Percentiles rank a stretch among this genome's conserved stretches.
Evolutionary conservation across 1,140 invertebrate species (phyloP).

Genomic region (Neomicropteryx cornuta): DNA sequence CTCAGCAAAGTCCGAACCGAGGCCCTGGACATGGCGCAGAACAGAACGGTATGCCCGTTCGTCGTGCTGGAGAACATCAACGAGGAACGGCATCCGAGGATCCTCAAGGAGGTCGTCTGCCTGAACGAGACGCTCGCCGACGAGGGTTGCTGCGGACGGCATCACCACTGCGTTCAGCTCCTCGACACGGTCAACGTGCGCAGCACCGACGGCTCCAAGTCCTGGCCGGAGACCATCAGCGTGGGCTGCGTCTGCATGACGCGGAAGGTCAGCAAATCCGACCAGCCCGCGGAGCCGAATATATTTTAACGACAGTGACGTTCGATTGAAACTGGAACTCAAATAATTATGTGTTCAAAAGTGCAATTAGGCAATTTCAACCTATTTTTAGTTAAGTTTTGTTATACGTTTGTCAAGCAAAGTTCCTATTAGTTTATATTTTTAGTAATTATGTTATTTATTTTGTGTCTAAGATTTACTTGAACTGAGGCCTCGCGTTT

Average conservation of each 20-base stretch:
- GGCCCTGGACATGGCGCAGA: conserved; percentile 5
- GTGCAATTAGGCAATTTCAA: too few species aligned
- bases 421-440: too few species aligned
- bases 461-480: too few species aligned
- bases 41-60: conserved; percentile 8
- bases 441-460: too few species aligned
- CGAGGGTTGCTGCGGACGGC: conserved; percentile 4
- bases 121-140: neutral
- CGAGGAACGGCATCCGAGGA: conserved; percentile 5
- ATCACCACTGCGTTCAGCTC: conserved; percentile 9
- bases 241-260: conserved; percentile 10
- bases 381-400: too few species aligned
- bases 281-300: too few species aligned
- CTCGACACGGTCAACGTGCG: conserved; percentile 3
- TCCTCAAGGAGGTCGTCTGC: conserved; percentile 8
- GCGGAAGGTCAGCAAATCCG: too few species aligned
- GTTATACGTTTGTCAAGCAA: too few species aligned
- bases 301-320: too few species aligned
- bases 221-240: conserved; percentile 3
- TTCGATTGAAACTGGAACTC: too few species aligned
- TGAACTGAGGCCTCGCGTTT: too few species aligned
- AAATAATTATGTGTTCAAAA: too few species aligned
- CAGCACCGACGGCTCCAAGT: conserved; percentile 1
- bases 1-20: neutral
- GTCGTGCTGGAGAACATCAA: conserved; percentile 5